Percentiles rank a stretch among this genome's conserved stretches.
These are phyloP conservation scores for Sarcophaga caerulescens DNA, from an alignment of 2,888 invertebrate genomes.

Conservation along the genomic window DNA sequence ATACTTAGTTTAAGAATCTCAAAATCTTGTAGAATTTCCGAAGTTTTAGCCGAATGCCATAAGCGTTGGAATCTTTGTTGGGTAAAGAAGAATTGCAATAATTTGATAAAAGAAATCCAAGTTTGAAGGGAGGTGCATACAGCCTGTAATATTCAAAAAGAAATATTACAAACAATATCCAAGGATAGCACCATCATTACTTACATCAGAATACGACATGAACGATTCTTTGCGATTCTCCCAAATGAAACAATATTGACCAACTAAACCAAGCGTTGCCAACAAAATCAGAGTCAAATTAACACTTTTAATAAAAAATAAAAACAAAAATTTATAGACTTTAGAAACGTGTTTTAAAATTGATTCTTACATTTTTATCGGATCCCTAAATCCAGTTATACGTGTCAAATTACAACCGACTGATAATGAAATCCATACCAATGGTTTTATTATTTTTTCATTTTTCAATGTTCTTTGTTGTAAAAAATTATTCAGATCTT, in stretches of 20 bases:
- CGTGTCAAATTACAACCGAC: conserved; percentile 41
- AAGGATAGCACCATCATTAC: neutral
- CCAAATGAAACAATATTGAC: conserved; percentile 46
- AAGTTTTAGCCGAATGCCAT: conserved; percentile 24
- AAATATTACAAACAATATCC: neutral
- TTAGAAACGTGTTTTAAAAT: too few species aligned
- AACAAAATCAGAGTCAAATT: conserved; percentile 18
- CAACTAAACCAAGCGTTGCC: conserved; percentile 23
- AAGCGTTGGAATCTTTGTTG: conserved; percentile 46
- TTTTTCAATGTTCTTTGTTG: conserved; percentile 15
- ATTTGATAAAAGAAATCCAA: conserved; percentile 49
- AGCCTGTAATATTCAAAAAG: conserved; percentile 33
- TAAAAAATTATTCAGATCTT: conserved; percentile 39
- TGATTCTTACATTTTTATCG: conserved; percentile 43
- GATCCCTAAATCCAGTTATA: conserved; percentile 26
- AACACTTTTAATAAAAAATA: conserved; percentile 22
- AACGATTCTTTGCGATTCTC: conserved; percentile 35
- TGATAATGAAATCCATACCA: conserved; percentile 26
- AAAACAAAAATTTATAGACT: too few species aligned
- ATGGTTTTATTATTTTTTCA: conserved; percentile 32
- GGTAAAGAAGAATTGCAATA: conserved; percentile 41
- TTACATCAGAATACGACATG: conserved; percentile 46
- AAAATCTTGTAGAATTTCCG: conserved; percentile 51
- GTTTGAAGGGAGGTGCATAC: conserved; percentile 53
- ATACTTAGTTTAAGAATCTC: conserved; percentile 62